Conservation (phyloP, 2,888 invertebrate species). For the Chelonus formosanus region DNA sequence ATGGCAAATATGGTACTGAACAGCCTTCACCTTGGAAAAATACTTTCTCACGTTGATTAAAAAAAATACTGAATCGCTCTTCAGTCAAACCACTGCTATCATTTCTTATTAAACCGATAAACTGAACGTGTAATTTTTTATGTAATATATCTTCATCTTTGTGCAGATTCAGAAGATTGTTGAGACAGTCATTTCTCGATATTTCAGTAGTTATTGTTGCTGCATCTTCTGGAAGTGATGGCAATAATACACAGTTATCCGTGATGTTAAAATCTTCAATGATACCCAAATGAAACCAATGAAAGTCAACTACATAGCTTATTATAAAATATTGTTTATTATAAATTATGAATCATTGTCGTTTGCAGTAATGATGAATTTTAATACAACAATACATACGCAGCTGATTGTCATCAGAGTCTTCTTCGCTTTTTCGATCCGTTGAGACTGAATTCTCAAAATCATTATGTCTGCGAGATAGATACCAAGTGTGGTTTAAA, state of each 20-base stretch:
- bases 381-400: too few species aligned
- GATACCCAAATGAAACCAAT: background rate
- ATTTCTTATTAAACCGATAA: slow-evolving; percentile 5
- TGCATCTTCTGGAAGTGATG: slow-evolving; percentile 2
- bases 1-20: slow-evolving; percentile 3
- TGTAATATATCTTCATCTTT: slow-evolving; percentile 4
- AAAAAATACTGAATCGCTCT: slow-evolving; percentile 15
- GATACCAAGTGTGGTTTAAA: too few species aligned
- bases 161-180: slow-evolving; percentile 4
- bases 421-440: too few species aligned
- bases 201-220: background rate
- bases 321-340: too few species aligned
- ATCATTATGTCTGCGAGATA: too few species aligned
- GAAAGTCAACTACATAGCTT: too few species aligned
- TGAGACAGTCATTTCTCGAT: background rate
- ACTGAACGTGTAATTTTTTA: slow-evolving; percentile 6
- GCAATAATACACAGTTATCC: background rate
- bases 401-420: too few species aligned
- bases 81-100: slow-evolving; percentile 11
- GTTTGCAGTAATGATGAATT: too few species aligned
- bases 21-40: slow-evolving; percentile 20
- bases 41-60: background rate
- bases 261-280: background rate
- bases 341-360: too few species aligned
- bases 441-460: too few species aligned